Evolutionary conservation across 2,888 invertebrate species (phyloP).

Genomic region (Lycia hirtaria): DNA sequence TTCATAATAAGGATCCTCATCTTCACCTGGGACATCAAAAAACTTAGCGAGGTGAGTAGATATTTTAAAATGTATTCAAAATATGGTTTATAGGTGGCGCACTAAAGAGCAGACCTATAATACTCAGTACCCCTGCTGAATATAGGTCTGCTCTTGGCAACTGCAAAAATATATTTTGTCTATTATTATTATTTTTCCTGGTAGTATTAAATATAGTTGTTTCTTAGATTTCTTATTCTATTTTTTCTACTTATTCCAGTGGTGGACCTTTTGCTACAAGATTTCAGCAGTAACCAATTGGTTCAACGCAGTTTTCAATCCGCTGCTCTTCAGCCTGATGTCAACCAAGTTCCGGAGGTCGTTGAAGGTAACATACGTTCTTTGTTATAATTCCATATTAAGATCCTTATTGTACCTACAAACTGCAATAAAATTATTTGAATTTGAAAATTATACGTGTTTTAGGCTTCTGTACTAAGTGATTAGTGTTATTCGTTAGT

Average conservation of each 20-base stretch:
- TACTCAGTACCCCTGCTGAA: too few relatives aligned
- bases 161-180: neutral
- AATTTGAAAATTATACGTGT: too few relatives aligned
- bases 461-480: too few relatives aligned
- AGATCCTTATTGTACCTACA: too few relatives aligned
- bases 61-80: conserved; percentile 39
- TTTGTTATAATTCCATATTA: too few relatives aligned
- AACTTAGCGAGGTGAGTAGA: conserved; percentile 53
- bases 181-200: too few relatives aligned
- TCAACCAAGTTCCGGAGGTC: conserved; percentile 72
- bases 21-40: conserved; percentile 52
- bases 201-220: too few relatives aligned
- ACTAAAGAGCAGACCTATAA: too few relatives aligned
- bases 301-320: conserved; percentile 71
- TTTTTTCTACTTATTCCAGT: conserved; percentile 49
- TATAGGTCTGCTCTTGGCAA: too few relatives aligned
- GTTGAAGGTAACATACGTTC: conserved; percentile 69
- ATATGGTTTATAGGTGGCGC: neutral
- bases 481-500: too few relatives aligned
- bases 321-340: conserved; percentile 73
- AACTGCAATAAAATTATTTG: too few relatives aligned
- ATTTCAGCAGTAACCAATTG: conserved; percentile 61
- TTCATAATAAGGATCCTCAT: conserved; percentile 61
- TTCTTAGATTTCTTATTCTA: neutral
- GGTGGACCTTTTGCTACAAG: conserved; percentile 57